Conservation (phyloP, 2,888 invertebrate genomes). For the Folsomia candida region DNA sequence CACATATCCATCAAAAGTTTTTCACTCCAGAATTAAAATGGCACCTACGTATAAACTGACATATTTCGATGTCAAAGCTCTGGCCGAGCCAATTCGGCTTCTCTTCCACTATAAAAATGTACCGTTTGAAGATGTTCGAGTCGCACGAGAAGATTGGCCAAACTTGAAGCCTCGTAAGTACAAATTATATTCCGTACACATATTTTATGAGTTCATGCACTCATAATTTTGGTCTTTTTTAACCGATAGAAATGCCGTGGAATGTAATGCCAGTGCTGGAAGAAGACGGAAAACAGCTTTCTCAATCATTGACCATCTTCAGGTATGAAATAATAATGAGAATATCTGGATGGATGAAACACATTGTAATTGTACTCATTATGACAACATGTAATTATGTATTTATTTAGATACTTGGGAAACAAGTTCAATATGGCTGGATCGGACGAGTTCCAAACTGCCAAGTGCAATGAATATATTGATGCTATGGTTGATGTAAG, state of each 20-base stretch:
- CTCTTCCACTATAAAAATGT: constrained; percentile 23
- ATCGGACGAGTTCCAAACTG: constrained; percentile 15
- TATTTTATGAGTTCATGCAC: not conserved
- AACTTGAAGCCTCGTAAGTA: constrained; percentile 18
- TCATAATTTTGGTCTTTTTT: not conserved
- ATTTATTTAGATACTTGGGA: constrained; percentile 24
- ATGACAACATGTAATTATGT: too few relatives aligned
- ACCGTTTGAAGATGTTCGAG: constrained; percentile 25
- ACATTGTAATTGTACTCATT: too few relatives aligned
- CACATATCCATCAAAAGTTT: too few relatives aligned
- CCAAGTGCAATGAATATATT: constrained; percentile 30
- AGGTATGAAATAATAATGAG: too few relatives aligned
- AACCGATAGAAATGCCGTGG: constrained; percentile 29
- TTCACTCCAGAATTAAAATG: too few relatives aligned
- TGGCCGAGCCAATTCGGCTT: constrained; percentile 23
- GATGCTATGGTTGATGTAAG: constrained; percentile 27
- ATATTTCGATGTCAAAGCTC: constrained; percentile 5
- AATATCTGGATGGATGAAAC: too few relatives aligned
- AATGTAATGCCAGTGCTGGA: constrained; percentile 30
- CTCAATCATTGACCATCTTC: constrained; percentile 25
- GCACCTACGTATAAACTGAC: not conserved
- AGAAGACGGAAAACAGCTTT: constrained; percentile 24
- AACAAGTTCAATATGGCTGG: constrained; percentile 15
- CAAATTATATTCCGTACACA: not conserved
- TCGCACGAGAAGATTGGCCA: constrained; percentile 23